Evolutionary conservation across 2,888 invertebrate genomes (phyloP).

Genomic region (Tridacna crocea): DNA sequence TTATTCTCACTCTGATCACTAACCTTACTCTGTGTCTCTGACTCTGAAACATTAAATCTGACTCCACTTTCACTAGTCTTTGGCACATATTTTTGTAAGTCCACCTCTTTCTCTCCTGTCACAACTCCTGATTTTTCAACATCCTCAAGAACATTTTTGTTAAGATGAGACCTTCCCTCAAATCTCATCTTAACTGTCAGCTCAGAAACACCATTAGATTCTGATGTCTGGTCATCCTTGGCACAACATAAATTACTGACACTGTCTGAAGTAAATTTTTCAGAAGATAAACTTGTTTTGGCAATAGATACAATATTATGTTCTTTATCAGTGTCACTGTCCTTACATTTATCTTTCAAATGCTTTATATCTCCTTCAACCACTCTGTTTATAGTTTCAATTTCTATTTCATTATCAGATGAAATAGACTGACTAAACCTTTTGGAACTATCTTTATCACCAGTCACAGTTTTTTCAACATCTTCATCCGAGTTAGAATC

Average conservation of each 20-base stretch:
- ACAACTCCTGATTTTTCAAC: background rate
- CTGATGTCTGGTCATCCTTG: background rate
- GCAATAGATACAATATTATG: background rate
- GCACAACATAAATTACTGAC: background rate
- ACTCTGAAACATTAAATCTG: background rate
- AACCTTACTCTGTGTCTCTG: background rate
- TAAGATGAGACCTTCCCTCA: conserved; percentile 4
- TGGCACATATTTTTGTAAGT: background rate
- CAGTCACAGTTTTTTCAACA: conserved; percentile 12
- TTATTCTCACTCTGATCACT: background rate
- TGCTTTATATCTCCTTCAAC: background rate
- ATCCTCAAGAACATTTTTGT: background rate
- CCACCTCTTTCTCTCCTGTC: background rate
- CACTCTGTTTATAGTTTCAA: background rate
- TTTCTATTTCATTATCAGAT: conserved; percentile 50
- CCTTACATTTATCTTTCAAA: background rate
- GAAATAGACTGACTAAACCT: conserved; percentile 61
- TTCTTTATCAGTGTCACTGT: background rate
- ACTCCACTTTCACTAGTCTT: background rate
- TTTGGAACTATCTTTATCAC: conserved; percentile 37
- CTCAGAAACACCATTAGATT: background rate
- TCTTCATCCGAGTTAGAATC: conserved; percentile 59
- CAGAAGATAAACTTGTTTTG: background rate
- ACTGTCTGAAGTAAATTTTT: background rate
- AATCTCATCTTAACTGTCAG: conserved; percentile 24